Evolutionary conservation across 2,113 vertebrate species (phyloP).

Genomic region (Hiodon alosoides): DNA sequence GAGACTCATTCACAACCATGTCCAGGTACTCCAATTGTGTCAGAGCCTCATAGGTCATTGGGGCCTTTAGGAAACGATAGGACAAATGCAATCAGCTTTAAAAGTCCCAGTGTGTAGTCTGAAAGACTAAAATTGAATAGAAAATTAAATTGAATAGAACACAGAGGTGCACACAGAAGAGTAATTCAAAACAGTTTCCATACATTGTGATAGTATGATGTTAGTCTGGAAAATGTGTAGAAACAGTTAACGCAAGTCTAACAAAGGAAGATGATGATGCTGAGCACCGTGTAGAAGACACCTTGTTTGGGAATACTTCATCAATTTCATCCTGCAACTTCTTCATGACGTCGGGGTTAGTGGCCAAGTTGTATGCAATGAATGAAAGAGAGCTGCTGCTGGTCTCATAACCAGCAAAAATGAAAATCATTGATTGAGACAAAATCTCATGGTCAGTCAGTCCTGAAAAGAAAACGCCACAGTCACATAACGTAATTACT

Average conservation of each 20-base stretch:
- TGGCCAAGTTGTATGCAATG: slow-evolving; percentile 62
- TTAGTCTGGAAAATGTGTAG: too few relatives aligned
- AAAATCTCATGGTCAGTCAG: slow-evolving; percentile 62
- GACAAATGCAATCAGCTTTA: too few relatives aligned
- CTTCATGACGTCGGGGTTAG: slow-evolving; percentile 57
- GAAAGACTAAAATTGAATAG: background rate
- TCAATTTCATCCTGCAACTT: slow-evolving; percentile 67
- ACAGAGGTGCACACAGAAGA: background rate
- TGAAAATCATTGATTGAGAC: slow-evolving; percentile 66
- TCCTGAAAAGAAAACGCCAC: background rate
- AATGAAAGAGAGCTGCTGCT: slow-evolving; percentile 61
- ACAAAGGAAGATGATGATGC: background rate
- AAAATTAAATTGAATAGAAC: background rate
- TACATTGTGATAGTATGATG: too few relatives aligned
- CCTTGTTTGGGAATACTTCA: slow-evolving; percentile 59
- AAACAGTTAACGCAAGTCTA: too few relatives aligned
- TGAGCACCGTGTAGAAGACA: slow-evolving; percentile 25
- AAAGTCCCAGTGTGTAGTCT: too few relatives aligned
- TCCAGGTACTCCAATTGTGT: slow-evolving; percentile 76
- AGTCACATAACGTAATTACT: too few relatives aligned
- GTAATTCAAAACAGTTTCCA: too few relatives aligned
- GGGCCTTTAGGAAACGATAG: slow-evolving; percentile 42
- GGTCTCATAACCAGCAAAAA: slow-evolving; percentile 73
- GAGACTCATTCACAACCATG: slow-evolving; percentile 69
- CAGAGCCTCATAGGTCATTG: slow-evolving; percentile 48